phyloP scores from a whole-genome alignment of 1,140 invertebrate genomes.

The Amphibalanus amphitrite region DNA sequence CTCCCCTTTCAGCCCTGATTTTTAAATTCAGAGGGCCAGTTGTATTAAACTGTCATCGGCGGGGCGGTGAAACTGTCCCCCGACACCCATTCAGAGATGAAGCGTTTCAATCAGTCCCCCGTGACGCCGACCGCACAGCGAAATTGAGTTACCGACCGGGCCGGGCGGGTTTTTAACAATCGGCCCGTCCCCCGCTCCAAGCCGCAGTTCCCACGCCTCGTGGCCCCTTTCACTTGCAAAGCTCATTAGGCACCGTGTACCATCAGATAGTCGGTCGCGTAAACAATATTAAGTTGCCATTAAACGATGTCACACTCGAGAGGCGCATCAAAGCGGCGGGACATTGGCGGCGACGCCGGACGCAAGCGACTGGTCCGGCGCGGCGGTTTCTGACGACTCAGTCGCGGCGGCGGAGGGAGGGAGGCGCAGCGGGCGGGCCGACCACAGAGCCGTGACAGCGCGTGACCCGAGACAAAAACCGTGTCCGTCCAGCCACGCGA shows the following conservation, averaged over 20 bases:
- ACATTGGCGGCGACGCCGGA: no score
- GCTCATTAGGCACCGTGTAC: background rate
- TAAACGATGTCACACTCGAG: background rate
- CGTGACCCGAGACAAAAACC: no score
- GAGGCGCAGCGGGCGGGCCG: no score
- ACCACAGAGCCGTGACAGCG: no score
- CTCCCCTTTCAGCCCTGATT: background rate
- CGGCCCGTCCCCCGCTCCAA: no score
- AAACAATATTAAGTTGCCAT: slow-evolving; percentile 1
- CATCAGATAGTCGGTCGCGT: background rate
- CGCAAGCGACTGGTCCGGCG: no score
- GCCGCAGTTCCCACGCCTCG: background rate
- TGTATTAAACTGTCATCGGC: background rate
- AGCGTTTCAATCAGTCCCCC: background rate
- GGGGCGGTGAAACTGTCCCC: background rate
- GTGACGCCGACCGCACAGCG: no score
- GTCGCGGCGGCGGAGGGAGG: no score
- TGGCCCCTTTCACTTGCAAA: background rate
- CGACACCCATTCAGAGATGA: background rate
- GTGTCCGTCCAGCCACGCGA: no score
- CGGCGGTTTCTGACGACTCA: no score
- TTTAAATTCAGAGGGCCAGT: background rate
- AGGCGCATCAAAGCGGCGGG: no score
- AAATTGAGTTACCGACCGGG: background rate
- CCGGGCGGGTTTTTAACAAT: background rate